These are phyloP conservation scores for Tetragnatha versicolor DNA, from an alignment of 1,140 invertebrate species.

Conservation along the genomic window DNA sequence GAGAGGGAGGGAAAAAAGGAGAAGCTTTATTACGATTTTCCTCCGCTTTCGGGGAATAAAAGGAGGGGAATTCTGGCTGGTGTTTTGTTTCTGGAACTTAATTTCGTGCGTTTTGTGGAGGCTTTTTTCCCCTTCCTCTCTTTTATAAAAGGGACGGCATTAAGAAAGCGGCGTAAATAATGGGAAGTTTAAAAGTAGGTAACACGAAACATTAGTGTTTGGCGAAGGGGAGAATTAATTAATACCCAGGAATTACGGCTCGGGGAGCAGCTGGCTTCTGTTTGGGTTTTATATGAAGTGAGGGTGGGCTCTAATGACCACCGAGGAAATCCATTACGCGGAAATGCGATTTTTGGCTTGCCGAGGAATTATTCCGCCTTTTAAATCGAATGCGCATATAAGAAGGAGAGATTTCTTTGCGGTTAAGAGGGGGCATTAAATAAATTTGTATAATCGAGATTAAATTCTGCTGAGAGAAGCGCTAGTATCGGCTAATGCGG, in stretches of 20 bases:
- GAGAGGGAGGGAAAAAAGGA: neutral
- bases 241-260: conserved; percentile 39
- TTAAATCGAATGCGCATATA: too few species aligned
- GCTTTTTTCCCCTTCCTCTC: neutral
- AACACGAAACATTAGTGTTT: conserved; percentile 50
- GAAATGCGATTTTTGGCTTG: neutral
- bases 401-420: too few species aligned
- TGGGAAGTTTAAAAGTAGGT: conserved; percentile 33
- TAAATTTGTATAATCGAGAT: too few species aligned
- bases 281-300: neutral
- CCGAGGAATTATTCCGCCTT: too few species aligned
- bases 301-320: conserved; percentile 20
- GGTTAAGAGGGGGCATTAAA: too few species aligned
- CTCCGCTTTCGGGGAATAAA: conserved; percentile 17
- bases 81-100: conserved; percentile 33
- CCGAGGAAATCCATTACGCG: conserved; percentile 2
- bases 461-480: too few species aligned
- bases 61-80: conserved; percentile 7
- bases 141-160: conserved; percentile 17
- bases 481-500: too few species aligned
- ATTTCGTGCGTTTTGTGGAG: neutral
- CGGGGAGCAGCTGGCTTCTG: conserved; percentile 38
- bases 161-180: conserved; percentile 36
- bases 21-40: conserved; percentile 32
- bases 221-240: conserved; percentile 32